Evolutionary conservation across 2,888 invertebrate genomes (phyloP), one percentile per base, ranked within the genome.

Genomic region (Melieria omissa): DNA sequence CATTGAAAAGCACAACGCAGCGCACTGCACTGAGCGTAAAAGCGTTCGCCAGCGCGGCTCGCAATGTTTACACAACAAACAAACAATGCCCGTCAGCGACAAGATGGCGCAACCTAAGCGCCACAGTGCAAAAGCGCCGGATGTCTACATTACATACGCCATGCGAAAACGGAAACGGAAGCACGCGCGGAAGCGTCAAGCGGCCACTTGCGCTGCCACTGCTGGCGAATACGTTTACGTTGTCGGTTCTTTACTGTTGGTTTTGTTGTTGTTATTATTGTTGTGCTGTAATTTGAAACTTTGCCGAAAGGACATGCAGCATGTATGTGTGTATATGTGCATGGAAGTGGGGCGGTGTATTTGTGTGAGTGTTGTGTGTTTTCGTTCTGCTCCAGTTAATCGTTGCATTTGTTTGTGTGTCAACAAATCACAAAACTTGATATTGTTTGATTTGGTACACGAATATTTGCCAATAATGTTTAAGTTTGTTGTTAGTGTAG

Each of bases 341-440:
- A 41, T 8, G 29, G 29, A 60, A 9, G 41, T 6, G 16, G 4
- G 16, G 10, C 14, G 3, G 3, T 29, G 29, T 29, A 29, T 29
- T 29, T 29, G 29, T 29, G 29, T 29, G 29, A 29, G 29, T 29
- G 29, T 29, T 29, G 29, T 29, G 29, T 29, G 29, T 29, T 29
- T 29, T 29, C 3, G 47, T 44, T 47, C 58, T 58, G n/a, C 58
- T 66, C 46, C 8, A 66, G 65, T 65, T 70, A 70, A 70, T 65
- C 58, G 70, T 58, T 65, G 70, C 29, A 29, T 63, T 46, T 60
- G 45, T 44, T 52, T 52, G 52, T 61, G 61, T 70, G 54, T 65
- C 61, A 61, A 62, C 61, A 65, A 54, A 71, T 46, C 16, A 65
- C 61, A 54, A 61, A 60, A 64, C 29, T 65, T 65, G 62, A 61